These are phyloP conservation scores for Orchesella cincta DNA, from an alignment of 1,140 invertebrate species.

Conservation along the genomic window DNA sequence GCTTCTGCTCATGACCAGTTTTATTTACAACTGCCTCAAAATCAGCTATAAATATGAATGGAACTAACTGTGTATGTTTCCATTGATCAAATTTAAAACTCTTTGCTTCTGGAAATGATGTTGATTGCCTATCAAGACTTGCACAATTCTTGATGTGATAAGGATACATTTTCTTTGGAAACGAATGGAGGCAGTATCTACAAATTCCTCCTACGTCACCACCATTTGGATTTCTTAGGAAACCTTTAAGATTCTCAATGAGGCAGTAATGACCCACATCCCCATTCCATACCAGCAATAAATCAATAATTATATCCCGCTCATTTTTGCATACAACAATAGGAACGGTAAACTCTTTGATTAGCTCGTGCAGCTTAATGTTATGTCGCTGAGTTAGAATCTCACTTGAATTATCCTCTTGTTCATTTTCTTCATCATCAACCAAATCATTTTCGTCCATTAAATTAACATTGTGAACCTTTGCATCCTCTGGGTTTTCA, in stretches of 20 bases:
- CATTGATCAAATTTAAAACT: not conserved
- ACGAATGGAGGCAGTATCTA: not conserved
- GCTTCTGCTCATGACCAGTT: not conserved
- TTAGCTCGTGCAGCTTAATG: not conserved
- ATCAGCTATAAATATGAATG: not conserved
- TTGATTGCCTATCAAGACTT: not conserved
- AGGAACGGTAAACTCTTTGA: not conserved
- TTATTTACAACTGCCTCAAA: not conserved
- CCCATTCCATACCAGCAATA: not conserved
- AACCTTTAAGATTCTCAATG: not conserved
- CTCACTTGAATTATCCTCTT: not conserved
- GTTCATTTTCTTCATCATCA: not conserved
- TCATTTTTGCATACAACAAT: not conserved
- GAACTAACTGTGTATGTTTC: not conserved
- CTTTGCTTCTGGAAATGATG: not conserved
- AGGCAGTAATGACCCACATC: not conserved
- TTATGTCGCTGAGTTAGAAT: too few relatives aligned
- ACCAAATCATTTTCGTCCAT: not conserved
- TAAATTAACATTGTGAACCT: not conserved
- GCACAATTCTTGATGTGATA: too few relatives aligned
- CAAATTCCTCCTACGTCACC: not conserved
- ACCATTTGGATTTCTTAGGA: not conserved
- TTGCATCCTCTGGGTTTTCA: not conserved
- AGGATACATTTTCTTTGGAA: not conserved
- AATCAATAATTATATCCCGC: not conserved